Evolutionary conservation across 2,113 vertebrate species (phyloP), one percentile per base, ranked within the genome.

Genomic region (Centropristis striata): DNA sequence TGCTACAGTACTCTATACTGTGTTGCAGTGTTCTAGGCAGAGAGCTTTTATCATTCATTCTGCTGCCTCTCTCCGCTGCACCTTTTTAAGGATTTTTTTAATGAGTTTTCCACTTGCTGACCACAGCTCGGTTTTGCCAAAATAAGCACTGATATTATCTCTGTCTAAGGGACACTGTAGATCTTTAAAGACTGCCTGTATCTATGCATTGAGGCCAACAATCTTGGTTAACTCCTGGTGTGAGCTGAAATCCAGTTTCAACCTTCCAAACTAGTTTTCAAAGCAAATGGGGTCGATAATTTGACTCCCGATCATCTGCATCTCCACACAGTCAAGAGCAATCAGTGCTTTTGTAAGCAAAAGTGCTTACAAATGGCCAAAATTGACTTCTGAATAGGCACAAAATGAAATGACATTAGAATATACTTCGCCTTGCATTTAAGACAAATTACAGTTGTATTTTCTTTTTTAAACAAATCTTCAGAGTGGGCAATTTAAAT

Each of bases 91-190:
- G 12, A n/a, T 42, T 64, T 76, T 36, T 69, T 78, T 71, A 64
- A 78, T 72, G 69, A 65, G 50, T 68, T 87, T 73, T 83, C 25
- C 39, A 42, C 55, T 63, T 39, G 65, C 72, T 80, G 71, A 50
- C 46, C 47, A 23, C 63, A 42, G 57, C 80, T 70, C 41, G 15
- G 20, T 79, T 75, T 50, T 49, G 53, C 46, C 28, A 61, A 66
- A 71, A 55, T 27, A 44, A 61, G 36, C 9, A 37, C 55, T 37
- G 16, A 75, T 68, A 36, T 46, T 46, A 47, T 71, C 27, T 71
- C 61, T 9, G 15, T 49, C 49, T 4, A 21, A n/a, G 36, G 32
- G 36, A 72, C 36, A n/a, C 27, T 67, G 20, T 57, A 39, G 63
- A 44, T 58, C 57, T 68, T 72, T 49, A 47, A 46, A 70, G 18